Base-by-base conservation (phyloP, 2,113 vertebrate genomes). In the Rhinogobius similis region DNA sequence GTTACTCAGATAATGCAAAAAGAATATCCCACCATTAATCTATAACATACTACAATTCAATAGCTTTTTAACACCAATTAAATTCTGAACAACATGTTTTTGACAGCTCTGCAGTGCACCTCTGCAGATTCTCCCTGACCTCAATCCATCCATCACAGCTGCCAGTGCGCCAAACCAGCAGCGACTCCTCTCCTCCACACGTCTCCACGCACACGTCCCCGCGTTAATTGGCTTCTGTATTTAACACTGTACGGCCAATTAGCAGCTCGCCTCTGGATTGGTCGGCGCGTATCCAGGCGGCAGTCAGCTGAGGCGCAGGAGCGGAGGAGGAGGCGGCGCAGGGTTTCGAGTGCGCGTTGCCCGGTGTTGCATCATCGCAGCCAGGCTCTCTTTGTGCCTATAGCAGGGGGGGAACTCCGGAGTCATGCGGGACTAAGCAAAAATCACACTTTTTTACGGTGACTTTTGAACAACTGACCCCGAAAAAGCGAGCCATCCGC, bases 311-410 rank as follows among this genome's bases (percentile, higher is more conserved):
- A 84, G 90, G 82, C 83, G 84, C 70, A 8, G 62, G 24, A 79
- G 72, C 10, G 62, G 3, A 55, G 52, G 23, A 27, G 26, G 53
- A 14, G 53, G 26, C 3, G 26, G 55, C 13, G 52, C 52, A 12
- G 16, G 26, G 55, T 13, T 56, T 16, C 5, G 32, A 23, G 53
- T 56, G 53, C 24, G 14, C 69, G 79, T 93, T 94, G 90, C 93
- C 86, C 55, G 73, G 48, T 84, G 78, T 94, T 94, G 92, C 92
- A 94, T 94, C 93, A 93, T 93, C 90, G 68, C 43, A 18, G 39
- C 16, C 52, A 68, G 73, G 58, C 32, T 67, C 24, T 75, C 83
- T 88, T 88, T 86, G 75, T 86, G 75, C 58, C 56, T 20, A 65
- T 1, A 72, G 72, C 77, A 86, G 26, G 53, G 53, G 88, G 91